These are phyloP conservation scores for Rhinophrynus dorsalis DNA, from an alignment of 2,797 vertebrate species.

Conservation along the genomic window DNA sequence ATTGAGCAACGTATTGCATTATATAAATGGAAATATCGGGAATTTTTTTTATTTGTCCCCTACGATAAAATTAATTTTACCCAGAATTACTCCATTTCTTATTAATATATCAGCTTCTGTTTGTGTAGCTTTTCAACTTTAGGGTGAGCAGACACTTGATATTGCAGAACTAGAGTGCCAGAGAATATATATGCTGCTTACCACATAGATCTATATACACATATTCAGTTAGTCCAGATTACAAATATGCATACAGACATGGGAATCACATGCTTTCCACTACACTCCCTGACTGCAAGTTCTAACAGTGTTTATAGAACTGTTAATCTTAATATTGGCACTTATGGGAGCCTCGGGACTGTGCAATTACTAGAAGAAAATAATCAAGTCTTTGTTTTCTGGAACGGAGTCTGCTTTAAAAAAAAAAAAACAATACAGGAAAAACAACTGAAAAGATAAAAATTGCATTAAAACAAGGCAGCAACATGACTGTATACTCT, in stretches of 20 bases:
- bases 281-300: not conserved
- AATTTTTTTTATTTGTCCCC: no score
- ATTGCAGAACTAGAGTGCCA: not conserved
- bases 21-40: no score
- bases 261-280: not conserved
- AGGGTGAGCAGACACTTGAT: not conserved
- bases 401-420: not conserved
- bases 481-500: no score
- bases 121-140: not conserved
- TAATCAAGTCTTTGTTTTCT: not conserved
- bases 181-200: not conserved
- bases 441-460: no score
- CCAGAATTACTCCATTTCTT: no score
- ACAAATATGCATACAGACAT: not conserved
- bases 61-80: no score
- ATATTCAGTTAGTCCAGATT: not conserved
- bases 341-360: not conserved
- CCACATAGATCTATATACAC: not conserved
- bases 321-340: constrained; percentile 2
- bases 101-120: no score
- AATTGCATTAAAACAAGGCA: no score
- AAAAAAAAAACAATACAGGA: not conserved
- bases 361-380: not conserved
- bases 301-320: not conserved
- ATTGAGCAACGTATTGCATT: no score